Base-by-base conservation (phyloP, 2,797 vertebrate species). In the Poeciliopsis presidionis region DNA sequence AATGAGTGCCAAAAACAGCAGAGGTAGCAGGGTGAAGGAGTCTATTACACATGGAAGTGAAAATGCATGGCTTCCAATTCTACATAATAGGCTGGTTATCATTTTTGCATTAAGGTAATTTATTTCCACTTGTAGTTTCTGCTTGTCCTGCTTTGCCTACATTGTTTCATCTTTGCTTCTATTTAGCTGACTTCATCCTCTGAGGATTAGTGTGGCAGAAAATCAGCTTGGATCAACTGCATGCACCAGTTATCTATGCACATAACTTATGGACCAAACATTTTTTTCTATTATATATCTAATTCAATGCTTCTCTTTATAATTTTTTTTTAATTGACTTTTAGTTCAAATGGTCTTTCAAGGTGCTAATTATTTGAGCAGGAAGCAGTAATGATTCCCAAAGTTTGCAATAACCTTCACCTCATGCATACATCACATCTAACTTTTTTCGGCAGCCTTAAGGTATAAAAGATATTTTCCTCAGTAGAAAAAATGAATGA, bases 41-140 rank as follows among this genome's bases (percentile, higher is more conserved):
- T 83, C 73, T 81, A 82, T 92, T 87, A 81, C 75, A 78, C n/a
- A 81, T 75, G 79, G 46, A 74, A 18, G 33, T 4, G 45, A 82
- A 90, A 88, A 80, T 87, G 89, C 81, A 90, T 87, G 47, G 67
- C 79, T 93, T 90, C 76, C 84, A 79, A 89, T 92, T 84, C 77
- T 75, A 86, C 67, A 81, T 90, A 90, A 90, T 85, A 84, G 75
- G 72, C 78, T 81, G 63, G 86, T 93, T 90, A 87, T 75, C 73
- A 85, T 84, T 89, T 88, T 77, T 85, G 84, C 83, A 81, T 80
- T 65, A 85, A 84, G 83, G 71, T 88, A 77, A 87, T 91, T 89
- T 85, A 88, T 91, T 89, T 90, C 65, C 49, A 9, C 69, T 69
- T 80, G 80, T 82, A 83, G 84, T 76, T 83, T 77, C 71, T 71